Evolutionary conservation across 2,888 invertebrate species (phyloP), one percentile per base, ranked within the genome.

Genomic region (Hyposoter didymator): DNA sequence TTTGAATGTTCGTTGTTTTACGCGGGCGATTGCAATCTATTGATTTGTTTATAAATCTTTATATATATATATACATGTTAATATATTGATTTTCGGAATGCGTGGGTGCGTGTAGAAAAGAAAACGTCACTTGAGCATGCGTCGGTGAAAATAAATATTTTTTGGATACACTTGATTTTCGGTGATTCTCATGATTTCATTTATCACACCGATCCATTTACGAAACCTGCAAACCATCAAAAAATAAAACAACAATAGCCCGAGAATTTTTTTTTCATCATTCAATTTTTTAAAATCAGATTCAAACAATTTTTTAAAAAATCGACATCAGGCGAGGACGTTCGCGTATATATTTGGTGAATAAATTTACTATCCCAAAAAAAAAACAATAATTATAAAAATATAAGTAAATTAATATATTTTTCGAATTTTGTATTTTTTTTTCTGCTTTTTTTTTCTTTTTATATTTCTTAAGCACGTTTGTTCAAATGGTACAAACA

Each of bases 1-100:
- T 88, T 89, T 88, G 87, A 90, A 88, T 89, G 89, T 90, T 90
- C 89, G 89, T 88, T 88, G 87, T 90, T 89, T 84, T 87, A 84
- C 76, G 88, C 87, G 89, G 88, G 88, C 88, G 89, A 89, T 85
- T 87, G 88, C 84, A 84, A 86, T 86, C 82, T 78, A 84, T 78
- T 79, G 49, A 79, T 80, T 66, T 78, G 47, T 80, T 79, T 67
- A 52, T 76, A 78, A 67, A 70, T 69, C 52, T 17, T 52, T 72
- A 72, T 35, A 35, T 47, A 64, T 64, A 17, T 62, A 62, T 72
- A 72, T 28, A 64, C n/a, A n/a, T n/a, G n/a, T 75, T 22, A 47
- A 62, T 82, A 73, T 55, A 76, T 79, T 82, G 62, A 83, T 76
- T 79, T 75, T 70, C 22, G 59, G 49, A 72, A 19, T 49, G 49